phyloP scores from a whole-genome alignment of 2,888 invertebrate species.

The Prionchulus punctatus region DNA sequence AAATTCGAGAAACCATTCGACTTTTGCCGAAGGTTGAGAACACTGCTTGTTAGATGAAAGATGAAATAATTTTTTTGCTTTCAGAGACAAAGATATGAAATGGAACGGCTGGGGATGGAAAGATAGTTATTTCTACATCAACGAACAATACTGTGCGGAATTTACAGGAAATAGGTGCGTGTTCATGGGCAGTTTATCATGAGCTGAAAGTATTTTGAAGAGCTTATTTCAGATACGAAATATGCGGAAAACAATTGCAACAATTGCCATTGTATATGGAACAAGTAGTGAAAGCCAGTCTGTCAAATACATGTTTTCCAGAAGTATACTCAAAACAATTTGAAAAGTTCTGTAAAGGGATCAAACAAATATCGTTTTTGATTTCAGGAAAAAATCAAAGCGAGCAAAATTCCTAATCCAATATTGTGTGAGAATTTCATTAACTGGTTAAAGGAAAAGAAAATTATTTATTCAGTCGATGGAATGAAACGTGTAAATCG shows the following conservation, averaged over 20 bases:
- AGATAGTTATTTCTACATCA: constrained; percentile 65
- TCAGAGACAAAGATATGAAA: constrained; percentile 46
- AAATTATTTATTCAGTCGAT: background rate
- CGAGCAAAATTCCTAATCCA: background rate
- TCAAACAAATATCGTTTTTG: background rate
- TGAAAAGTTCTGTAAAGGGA: no score
- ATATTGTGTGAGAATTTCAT: background rate
- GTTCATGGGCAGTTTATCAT: background rate
- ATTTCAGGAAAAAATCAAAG: background rate
- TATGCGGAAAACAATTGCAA: constrained; percentile 47
- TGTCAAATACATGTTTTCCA: no score
- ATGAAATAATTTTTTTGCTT: constrained; percentile 14
- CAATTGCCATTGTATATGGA: constrained; percentile 63
- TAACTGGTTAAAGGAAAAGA: background rate
- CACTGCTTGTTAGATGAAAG: no score
- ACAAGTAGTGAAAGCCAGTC: no score
- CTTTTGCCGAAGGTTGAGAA: no score
- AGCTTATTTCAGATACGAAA: constrained; percentile 30
- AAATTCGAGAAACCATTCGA: no score
- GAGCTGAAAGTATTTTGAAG: background rate
- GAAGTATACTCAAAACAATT: no score
- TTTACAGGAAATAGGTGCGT: constrained; percentile 54
- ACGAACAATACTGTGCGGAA: constrained; percentile 44
- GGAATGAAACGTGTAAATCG: background rate
- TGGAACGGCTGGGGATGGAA: constrained; percentile 99